Evolutionary conservation across 2,113 vertebrate species (phyloP).

Genomic region (Elachura formosa): DNA sequence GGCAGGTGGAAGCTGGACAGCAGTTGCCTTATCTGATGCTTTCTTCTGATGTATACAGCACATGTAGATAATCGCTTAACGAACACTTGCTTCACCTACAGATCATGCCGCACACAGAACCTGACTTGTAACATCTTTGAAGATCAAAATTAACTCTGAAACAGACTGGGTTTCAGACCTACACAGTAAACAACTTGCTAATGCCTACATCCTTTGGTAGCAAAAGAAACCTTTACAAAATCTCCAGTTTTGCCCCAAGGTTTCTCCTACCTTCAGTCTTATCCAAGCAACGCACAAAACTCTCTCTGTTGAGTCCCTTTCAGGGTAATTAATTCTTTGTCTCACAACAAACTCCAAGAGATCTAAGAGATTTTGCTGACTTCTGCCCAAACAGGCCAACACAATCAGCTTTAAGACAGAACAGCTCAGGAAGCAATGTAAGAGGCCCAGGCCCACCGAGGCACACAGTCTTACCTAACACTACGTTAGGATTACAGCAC

Average conservation of each 20-base stretch:
- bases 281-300: neutral
- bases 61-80: neutral
- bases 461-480: neutral
- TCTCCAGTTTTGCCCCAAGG: neutral
- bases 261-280: neutral
- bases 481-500: neutral
- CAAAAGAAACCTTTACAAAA: neutral
- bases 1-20: neutral
- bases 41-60: neutral
- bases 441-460: rapidly evolving
- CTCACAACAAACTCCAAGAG: neutral
- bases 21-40: neutral
- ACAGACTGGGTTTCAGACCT: neutral
- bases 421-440: neutral
- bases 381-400: neutral
- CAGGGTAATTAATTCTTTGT: neutral
- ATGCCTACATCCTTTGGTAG: neutral
- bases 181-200: neutral
- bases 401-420: neutral
- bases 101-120: neutral
- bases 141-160: neutral
- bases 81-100: neutral
- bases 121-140: neutral
- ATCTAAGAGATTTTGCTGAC: neutral
- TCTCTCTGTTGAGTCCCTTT: neutral